These are phyloP conservation scores for Paramisgurnus dabryanus DNA, from an alignment of 2,113 vertebrate genomes.

Conservation along the genomic window DNA sequence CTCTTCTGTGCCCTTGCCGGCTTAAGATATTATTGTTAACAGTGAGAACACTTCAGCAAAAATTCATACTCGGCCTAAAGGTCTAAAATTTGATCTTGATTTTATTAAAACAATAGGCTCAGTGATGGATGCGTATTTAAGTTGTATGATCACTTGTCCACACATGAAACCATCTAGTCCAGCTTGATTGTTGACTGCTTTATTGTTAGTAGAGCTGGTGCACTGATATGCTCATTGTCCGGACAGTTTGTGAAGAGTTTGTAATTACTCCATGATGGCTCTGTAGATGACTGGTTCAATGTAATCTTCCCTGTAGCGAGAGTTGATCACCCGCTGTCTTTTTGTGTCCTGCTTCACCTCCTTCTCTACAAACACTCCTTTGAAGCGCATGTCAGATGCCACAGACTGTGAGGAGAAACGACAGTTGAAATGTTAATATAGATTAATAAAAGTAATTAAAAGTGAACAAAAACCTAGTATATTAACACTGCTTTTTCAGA, in stretches of 20 bases:
- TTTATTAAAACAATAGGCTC: constrained; percentile 4
- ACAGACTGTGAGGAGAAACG: constrained; percentile 78
- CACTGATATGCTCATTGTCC: background rate
- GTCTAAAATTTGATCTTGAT: background rate
- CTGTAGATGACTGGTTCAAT: constrained; percentile 92
- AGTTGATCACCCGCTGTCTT: constrained; percentile 94
- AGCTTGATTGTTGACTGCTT: background rate
- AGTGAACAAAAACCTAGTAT: too few relatives aligned
- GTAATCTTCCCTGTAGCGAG: constrained; percentile 93
- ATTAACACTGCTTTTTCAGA: too few relatives aligned
- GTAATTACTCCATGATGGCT: constrained; percentile 93
- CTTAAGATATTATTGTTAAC: constrained; percentile 8
- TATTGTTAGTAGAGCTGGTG: background rate
- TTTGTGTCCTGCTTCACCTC: constrained; percentile 92
- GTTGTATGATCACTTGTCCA: background rate
- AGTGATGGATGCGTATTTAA: background rate
- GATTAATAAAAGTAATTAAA: too few relatives aligned
- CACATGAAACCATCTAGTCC: background rate
- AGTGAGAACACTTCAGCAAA: constrained; percentile 6
- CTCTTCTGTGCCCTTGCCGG: constrained; percentile 7
- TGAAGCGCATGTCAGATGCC: constrained; percentile 97
- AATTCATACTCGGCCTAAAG: background rate
- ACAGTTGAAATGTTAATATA: background rate
- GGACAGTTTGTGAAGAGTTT: background rate
- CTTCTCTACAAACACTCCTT: constrained; percentile 89